Percentiles rank a stretch among this genome's conserved stretches.
Conservation (phyloP, 2,797 vertebrate genomes). For the Poeciliopsis turneri region DNA sequence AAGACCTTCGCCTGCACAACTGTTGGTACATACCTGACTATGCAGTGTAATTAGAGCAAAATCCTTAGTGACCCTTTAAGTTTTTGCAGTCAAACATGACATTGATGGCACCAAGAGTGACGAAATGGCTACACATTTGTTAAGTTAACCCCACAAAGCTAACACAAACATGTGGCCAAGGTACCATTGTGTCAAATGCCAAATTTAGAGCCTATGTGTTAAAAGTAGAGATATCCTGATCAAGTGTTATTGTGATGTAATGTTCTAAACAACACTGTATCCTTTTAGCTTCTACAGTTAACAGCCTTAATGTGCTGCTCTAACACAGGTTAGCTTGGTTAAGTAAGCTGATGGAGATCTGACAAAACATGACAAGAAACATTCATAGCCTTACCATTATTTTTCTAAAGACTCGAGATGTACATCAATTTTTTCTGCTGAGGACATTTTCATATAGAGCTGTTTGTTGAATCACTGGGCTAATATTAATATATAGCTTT, state of each 20-base stretch:
- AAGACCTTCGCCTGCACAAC: slow-evolving; percentile 70
- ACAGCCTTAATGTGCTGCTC: neutral
- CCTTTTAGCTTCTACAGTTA: neutral
- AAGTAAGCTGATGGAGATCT: neutral
- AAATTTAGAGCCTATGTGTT: neutral
- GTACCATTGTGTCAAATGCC: neutral
- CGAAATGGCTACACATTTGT: slow-evolving; percentile 33
- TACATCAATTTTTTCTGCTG: neutral
- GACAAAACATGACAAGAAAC: neutral
- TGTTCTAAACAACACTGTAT: neutral
- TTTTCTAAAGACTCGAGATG: neutral
- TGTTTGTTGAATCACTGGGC: neutral
- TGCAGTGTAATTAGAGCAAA: slow-evolving; percentile 18
- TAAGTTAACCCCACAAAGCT: too few species aligned
- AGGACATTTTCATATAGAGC: neutral
- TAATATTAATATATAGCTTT: neutral
- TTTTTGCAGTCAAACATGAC: slow-evolving; percentile 1
- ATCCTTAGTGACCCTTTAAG: slow-evolving; percentile 13
- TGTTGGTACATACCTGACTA: slow-evolving; percentile 76
- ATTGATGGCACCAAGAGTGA: slow-evolving; percentile 30
- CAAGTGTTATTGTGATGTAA: neutral
- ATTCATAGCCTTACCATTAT: neutral
- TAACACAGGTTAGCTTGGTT: neutral
- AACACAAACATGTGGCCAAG: neutral
- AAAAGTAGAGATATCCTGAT: neutral